A percentile compares a stretch with the other conserved stretches of the same genome.
Conservation (phyloP, 2,113 vertebrate species). For the Mesitornis unicolor region DNA sequence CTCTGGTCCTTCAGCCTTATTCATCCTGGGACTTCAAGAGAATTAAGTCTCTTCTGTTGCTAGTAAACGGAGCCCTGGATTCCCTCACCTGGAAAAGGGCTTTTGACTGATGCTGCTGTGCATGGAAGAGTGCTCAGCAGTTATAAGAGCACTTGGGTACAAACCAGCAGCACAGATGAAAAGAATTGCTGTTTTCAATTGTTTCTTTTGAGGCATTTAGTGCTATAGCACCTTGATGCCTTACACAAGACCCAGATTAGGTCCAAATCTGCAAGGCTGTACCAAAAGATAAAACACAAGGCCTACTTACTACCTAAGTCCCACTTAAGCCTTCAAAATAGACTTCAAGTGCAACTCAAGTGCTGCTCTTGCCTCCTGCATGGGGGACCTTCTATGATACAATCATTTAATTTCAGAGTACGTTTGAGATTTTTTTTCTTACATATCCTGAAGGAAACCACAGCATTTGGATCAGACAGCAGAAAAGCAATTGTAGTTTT, state of each 20-base stretch:
- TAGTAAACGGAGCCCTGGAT: not conserved
- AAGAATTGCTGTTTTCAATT: not conserved
- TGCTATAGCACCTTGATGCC: not conserved
- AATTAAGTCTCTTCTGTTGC: not conserved
- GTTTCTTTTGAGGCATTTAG: not conserved
- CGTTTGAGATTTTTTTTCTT: not conserved
- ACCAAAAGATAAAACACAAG: slow-evolving; percentile 26
- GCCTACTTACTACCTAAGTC: not conserved
- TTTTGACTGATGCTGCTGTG: not conserved
- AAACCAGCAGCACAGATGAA: not conserved
- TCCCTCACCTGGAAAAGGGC: not conserved
- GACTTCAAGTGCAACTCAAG: not conserved
- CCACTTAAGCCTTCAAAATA: not conserved
- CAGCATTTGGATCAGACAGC: not conserved
- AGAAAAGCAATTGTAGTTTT: not conserved
- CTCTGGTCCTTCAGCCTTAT: not conserved
- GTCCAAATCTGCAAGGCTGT: not conserved
- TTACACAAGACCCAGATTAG: not conserved
- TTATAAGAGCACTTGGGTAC: not conserved
- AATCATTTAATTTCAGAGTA: not conserved
- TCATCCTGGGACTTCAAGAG: not conserved
- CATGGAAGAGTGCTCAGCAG: not conserved
- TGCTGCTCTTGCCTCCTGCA: not conserved
- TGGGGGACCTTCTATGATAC: not conserved
- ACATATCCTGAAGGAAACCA: not conserved